phyloP scores from a whole-genome alignment of 2,113 vertebrate species.

The Hypomesus transpacificus region DNA sequence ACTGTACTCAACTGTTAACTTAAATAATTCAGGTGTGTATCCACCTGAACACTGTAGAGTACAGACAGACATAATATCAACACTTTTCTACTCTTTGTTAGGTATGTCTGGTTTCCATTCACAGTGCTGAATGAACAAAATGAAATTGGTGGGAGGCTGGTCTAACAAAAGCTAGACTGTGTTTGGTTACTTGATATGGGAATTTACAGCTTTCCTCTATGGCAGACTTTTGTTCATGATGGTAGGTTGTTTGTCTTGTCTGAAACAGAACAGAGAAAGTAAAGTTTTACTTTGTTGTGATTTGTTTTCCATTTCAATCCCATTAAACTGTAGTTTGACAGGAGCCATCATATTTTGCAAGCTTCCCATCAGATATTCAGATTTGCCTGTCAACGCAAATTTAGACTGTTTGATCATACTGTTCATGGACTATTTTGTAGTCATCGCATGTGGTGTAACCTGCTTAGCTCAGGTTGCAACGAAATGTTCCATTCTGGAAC shows the following conservation, averaged over 20 bases:
- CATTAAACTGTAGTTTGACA: neutral
- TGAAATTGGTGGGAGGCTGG: neutral
- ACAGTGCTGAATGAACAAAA: neutral
- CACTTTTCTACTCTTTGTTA: slow-evolving; percentile 3
- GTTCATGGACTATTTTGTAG: no score
- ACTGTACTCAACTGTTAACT: no score
- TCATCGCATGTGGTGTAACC: no score
- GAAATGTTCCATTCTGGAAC: no score
- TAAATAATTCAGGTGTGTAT: no score
- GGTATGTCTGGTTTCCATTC: neutral
- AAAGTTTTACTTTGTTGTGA: slow-evolving; percentile 9
- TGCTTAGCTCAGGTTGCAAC: no score
- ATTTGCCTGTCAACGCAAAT: no score
- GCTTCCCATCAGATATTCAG: neutral
- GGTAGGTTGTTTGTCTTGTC: slow-evolving; percentile 6
- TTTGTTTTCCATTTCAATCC: slow-evolving; percentile 12
- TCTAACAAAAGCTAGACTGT: slow-evolving; percentile 1
- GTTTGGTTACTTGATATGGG: neutral
- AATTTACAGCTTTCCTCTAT: slow-evolving; percentile 1
- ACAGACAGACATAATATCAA: slow-evolving; percentile 7
- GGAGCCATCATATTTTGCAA: slow-evolving; percentile 21
- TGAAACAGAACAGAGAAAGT: neutral
- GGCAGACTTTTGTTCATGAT: slow-evolving; percentile 8
- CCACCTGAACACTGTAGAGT: no score
- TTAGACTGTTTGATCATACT: no score